Evolutionary conservation across 2,888 invertebrate species (phyloP).

Genomic region (Pammene aurita): DNA sequence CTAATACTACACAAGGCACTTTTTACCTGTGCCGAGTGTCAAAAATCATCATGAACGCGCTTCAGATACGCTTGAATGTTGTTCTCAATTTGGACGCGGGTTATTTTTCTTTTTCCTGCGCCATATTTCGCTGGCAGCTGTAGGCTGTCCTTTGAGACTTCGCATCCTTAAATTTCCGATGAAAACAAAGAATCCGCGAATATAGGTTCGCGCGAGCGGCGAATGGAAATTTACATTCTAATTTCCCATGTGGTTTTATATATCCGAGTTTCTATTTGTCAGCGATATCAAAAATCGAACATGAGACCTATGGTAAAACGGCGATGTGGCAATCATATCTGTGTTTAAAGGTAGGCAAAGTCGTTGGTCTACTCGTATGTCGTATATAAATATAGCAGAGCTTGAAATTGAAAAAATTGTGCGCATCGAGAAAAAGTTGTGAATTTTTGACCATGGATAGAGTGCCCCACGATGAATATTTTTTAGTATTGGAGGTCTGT

Average conservation of each 20-base stretch:
- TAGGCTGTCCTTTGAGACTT: conserved; percentile 62
- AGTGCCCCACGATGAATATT: too few relatives aligned
- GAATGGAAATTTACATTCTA: conserved; percentile 82
- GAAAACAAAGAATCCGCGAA: conserved; percentile 79
- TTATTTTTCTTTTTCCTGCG: neutral
- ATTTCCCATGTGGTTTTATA: conserved; percentile 77
- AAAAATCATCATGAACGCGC: neutral
- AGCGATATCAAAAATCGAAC: conserved; percentile 70
- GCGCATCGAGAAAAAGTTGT: too few relatives aligned
- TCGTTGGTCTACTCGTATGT: too few relatives aligned
- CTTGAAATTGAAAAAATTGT: too few relatives aligned
- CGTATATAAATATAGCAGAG: too few relatives aligned
- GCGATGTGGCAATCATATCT: neutral
- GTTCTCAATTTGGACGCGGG: neutral
- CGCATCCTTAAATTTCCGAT: conserved; percentile 77
- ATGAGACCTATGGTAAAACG: conserved; percentile 39
- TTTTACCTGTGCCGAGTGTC: too few relatives aligned
- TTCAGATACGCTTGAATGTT: neutral
- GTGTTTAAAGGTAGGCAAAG: too few relatives aligned
- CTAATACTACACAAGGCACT: too few relatives aligned
- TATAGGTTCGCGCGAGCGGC: conserved; percentile 69
- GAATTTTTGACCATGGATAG: too few relatives aligned
- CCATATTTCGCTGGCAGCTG: conserved; percentile 47
- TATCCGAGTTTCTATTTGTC: conserved; percentile 66
- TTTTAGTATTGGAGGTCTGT: too few relatives aligned